These are phyloP conservation scores for Argya squamiceps DNA, from an alignment of 2,797 vertebrate genomes.

Conservation along the genomic window DNA sequence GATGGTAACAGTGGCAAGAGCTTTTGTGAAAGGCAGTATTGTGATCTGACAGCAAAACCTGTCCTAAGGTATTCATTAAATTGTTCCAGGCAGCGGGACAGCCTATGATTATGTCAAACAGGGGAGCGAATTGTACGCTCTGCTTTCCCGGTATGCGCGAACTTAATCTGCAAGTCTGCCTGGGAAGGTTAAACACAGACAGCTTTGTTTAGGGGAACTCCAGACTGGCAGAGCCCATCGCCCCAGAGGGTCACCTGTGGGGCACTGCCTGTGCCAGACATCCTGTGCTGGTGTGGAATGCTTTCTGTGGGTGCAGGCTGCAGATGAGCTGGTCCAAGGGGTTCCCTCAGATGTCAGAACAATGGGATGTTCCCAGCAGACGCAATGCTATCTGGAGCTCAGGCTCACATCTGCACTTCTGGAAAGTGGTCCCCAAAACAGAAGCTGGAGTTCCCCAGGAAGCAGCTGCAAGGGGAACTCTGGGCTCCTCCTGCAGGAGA, in stretches of 20 bases:
- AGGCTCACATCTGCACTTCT: neutral
- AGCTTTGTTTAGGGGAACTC: neutral
- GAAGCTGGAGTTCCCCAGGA: constrained; percentile 20
- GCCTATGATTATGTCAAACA: constrained; percentile 39
- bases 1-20: neutral
- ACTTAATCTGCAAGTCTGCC: neutral
- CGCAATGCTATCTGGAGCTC: neutral
- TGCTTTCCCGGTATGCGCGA: fast-evolving
- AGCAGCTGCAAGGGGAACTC: neutral
- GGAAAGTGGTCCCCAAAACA: neutral
- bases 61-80: constrained; percentile 28
- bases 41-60: constrained; percentile 9
- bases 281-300: fast-evolving
- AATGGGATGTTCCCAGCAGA: neutral
- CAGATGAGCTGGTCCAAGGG: neutral
- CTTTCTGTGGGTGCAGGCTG: neutral
- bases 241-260: fast-evolving
- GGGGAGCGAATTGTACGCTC: neutral
- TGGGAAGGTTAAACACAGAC: neutral
- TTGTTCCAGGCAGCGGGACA: neutral
- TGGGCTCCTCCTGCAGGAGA: neutral
- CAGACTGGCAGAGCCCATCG: neutral
- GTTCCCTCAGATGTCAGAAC: neutral
- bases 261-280: fast-evolving
- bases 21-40: neutral